Base-by-base conservation (phyloP, 2,888 invertebrate species). In the Troides oblongomaculatus region DNA sequence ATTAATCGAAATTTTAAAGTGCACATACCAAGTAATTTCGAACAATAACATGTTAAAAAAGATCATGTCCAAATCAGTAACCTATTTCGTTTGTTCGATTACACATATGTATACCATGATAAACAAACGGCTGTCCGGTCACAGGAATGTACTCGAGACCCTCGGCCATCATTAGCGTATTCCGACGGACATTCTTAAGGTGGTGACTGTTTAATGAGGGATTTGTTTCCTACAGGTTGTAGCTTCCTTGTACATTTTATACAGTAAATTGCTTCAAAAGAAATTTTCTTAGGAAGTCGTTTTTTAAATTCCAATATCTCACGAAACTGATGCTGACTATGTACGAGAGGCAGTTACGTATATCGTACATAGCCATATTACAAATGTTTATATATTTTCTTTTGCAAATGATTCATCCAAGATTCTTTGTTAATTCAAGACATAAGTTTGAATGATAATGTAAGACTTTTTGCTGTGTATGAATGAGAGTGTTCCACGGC, bases 231-330 rank as follows among this genome's bases (percentile, higher is more conserved):
- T 21, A 64, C 57, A 62, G 68, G 62, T 65, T 50, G 64, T 72
- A 65, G 64, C 73, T 77, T 76, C 75, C 77, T 75, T 72, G 72
- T 77, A 36, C 69, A 74, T 76, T 75, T 74, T 66, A 68, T 66
- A 67, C 43, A 69, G 72, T 72, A 72, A 64, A 70, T 66, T 71
- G 58, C 66, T 70, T 71, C 53, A 39, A 39, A 56, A 25, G 17
- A 14, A 21, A 53, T 30, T 36, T 18, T n/a, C 25, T 17, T 5
- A 5, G 18, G 50, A 50, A 50, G 50, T 18, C 5, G 39, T 39
- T 39, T 39, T 39, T 39, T 39, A 10, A 10, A 39, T 39, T 6
- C 10, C 50, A 1, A 14, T 50, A 50, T 21, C 21, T 21, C 21
- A 18, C 50, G 17, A 50, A 50, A 50, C 18, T 50, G 50, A 39